These are phyloP conservation scores for Chelonus insularis DNA, from an alignment of 1,140 invertebrate genomes.

Conservation along the genomic window DNA sequence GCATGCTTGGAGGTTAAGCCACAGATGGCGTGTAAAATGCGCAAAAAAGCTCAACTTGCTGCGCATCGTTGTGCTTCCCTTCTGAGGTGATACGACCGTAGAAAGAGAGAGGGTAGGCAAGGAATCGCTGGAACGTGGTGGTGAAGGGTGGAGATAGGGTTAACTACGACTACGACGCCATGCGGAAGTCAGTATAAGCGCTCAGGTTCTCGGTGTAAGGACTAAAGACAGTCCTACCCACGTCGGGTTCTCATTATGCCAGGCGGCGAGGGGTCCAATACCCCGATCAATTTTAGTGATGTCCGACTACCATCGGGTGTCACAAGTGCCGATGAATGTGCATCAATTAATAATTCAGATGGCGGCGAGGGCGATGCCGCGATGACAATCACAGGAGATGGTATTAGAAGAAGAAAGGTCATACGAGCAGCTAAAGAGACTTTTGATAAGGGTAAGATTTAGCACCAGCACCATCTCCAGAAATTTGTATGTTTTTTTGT, in stretches of 20 bases:
- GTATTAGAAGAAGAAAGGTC: conserved; percentile 62
- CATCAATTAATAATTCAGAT: conserved; percentile 38
- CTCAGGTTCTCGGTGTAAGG: conserved; percentile 50
- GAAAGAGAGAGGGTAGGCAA: no score
- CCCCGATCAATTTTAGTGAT: conserved; percentile 43
- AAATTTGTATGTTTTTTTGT: not conserved
- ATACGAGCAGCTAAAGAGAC: conserved; percentile 67
- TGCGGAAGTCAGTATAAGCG: conserved; percentile 45
- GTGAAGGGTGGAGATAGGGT: conserved; percentile 23
- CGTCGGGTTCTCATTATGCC: conserved; percentile 47
- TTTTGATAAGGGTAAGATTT: conserved; percentile 63
- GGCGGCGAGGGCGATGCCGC: conserved; percentile 24
- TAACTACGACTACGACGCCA: conserved; percentile 39
- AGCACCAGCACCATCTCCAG: not conserved
- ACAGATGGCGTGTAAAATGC: conserved; percentile 30
- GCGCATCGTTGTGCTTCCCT: no score
- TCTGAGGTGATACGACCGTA: no score
- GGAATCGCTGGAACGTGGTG: no score
- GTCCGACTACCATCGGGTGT: conserved; percentile 19
- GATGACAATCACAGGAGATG: conserved; percentile 41
- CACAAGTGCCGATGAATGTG: conserved; percentile 34
- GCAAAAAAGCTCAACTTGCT: conserved; percentile 12
- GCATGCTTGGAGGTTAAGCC: conserved; percentile 27
- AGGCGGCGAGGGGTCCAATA: conserved; percentile 57
- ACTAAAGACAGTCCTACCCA: conserved; percentile 43